A percentile compares a stretch with the other conserved stretches of the same genome.
phyloP scores from a whole-genome alignment of 2,113 vertebrate species.

The Rallus limicola region DNA sequence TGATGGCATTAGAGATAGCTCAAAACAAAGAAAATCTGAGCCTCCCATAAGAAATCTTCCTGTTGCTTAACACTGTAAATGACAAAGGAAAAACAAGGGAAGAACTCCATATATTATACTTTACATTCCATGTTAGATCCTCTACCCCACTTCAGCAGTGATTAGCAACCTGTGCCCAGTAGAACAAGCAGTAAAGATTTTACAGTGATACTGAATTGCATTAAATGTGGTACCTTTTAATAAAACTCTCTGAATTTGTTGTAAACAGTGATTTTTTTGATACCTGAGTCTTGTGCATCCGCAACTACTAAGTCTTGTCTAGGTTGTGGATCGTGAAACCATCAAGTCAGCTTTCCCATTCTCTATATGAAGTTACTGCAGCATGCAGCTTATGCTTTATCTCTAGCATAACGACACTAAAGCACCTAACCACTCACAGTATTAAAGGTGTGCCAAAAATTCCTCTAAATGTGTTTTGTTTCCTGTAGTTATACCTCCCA shows the following conservation, averaged over 20 bases:
- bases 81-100: not conserved
- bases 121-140: not conserved
- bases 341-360: not conserved
- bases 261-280: not conserved
- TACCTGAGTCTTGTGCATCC: not conserved
- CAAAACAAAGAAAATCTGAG: not conserved
- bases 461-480: not conserved
- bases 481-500: not conserved
- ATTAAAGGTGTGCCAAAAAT: not conserved
- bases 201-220: not conserved
- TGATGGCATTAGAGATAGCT: constrained; percentile 23
- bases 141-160: not conserved
- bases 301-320: too few species aligned
- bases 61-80: not conserved
- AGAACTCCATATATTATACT: not conserved
- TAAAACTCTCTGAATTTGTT: not conserved
- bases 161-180: not conserved
- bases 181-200: not conserved
- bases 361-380: not conserved
- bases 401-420: not conserved
- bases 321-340: too few species aligned
- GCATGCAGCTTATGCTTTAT: not conserved
- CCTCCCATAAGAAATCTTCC: constrained; percentile 14
- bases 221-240: not conserved
- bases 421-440: not conserved